A percentile compares a stretch with the other conserved stretches of the same genome.
Evolutionary conservation across 1,140 invertebrate species (phyloP).

Genomic region (Apis cerana): DNA sequence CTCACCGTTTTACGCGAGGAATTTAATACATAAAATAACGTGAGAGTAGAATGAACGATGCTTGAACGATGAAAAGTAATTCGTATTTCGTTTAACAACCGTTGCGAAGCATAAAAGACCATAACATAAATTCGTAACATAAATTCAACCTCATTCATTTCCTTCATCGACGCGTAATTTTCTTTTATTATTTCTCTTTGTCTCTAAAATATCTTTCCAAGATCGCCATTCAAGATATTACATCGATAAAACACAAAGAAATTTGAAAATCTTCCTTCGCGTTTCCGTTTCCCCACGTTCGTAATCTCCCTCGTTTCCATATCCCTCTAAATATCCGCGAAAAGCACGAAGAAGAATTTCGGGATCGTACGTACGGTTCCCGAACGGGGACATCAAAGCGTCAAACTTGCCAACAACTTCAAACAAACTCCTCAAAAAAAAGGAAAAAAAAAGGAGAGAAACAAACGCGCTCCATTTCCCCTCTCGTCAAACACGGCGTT

Average conservation of each 20-base stretch:
- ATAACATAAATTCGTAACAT: too few relatives aligned
- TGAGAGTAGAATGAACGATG: neutral
- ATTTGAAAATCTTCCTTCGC: neutral
- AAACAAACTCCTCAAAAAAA: neutral
- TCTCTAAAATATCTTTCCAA: too few relatives aligned
- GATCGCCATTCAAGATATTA: too few relatives aligned
- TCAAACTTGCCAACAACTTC: neutral
- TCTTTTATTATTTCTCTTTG: too few relatives aligned
- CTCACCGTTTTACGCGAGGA: neutral
- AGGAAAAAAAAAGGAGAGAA: neutral
- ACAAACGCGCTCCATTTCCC: neutral
- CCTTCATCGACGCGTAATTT: neutral
- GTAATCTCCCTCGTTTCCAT: too few relatives aligned
- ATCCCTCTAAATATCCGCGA: too few relatives aligned
- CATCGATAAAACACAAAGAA: too few relatives aligned
- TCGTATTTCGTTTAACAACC: neutral
- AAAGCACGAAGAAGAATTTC: neutral
- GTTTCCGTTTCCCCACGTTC: neutral
- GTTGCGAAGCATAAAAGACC: too few relatives aligned
- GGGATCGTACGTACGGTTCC: too few relatives aligned
- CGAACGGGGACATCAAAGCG: neutral
- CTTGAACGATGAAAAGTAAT: neutral
- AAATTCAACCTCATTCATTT: too few relatives aligned
- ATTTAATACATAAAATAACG: neutral
- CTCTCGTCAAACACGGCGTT: neutral